Percentiles rank a stretch among this genome's conserved stretches.
Conservation (phyloP, 2,113 vertebrate genomes). For the Megaptera novaeangliae region DNA sequence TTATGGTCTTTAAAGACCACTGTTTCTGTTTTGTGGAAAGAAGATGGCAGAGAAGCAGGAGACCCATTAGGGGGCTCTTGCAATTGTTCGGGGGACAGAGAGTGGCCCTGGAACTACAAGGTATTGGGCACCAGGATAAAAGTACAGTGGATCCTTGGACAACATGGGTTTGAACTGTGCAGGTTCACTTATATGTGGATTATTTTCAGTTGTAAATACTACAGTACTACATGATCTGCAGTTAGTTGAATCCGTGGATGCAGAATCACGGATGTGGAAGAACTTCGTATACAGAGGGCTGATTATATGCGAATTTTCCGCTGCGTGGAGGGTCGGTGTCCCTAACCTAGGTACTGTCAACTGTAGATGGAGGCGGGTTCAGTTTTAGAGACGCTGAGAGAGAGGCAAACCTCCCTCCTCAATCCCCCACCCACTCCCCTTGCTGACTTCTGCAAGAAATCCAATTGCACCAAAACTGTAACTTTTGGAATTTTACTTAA, state of each 20-base stretch:
- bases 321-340: background rate
- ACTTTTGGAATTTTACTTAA: background rate
- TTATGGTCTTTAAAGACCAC: background rate
- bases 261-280: background rate
- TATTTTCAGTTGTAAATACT: background rate
- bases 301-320: background rate
- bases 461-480: background rate
- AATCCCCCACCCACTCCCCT: background rate
- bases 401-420: background rate
- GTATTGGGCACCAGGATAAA: background rate
- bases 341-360: background rate
- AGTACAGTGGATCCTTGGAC: background rate
- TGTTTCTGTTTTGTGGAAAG: background rate
- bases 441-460: background rate
- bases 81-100: background rate
- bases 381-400: background rate
- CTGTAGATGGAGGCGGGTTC: background rate
- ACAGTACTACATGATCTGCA: background rate
- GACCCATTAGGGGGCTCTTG: background rate
- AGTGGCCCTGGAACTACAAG: fast-evolving
- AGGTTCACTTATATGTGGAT: background rate
- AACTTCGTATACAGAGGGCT: background rate
- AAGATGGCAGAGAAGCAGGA: background rate
- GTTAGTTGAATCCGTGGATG: background rate
- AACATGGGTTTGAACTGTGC: background rate